Conservation (phyloP, 2,797 vertebrate genomes). For the Leptatherina wallacei region DNA sequence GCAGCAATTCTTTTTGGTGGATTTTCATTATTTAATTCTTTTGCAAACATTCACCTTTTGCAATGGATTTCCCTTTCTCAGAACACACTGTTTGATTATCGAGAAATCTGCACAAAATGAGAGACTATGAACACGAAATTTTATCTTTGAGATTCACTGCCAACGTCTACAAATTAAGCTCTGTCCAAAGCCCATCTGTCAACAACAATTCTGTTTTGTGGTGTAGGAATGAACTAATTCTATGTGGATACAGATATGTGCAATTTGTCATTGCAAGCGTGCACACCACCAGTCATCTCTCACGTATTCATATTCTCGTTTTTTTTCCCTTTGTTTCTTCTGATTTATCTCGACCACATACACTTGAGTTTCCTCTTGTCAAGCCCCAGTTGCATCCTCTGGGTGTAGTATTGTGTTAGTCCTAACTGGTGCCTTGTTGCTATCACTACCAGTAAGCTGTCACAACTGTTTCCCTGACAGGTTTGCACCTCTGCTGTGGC, state of each 20-base stretch:
- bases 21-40: not conserved
- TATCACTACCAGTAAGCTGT: slow-evolving; percentile 70
- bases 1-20: not conserved
- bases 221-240: slow-evolving; percentile 1
- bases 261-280: slow-evolving; percentile 9
- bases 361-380: slow-evolving; percentile 57
- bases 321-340: slow-evolving; percentile 20
- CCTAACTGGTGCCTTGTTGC: slow-evolving; percentile 59
- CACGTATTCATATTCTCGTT: not conserved
- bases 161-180: slow-evolving; percentile 11
- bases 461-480: slow-evolving; percentile 59
- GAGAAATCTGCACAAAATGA: slow-evolving; percentile 3
- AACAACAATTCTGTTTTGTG: not conserved
- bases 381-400: slow-evolving; percentile 51
- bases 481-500: slow-evolving; percentile 45
- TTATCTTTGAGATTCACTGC: not conserved
- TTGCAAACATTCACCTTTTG: not conserved
- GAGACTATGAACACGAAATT: not conserved
- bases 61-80: not conserved
- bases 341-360: slow-evolving; percentile 44
- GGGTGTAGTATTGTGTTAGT: slow-evolving; percentile 31
- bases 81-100: slow-evolving; percentile 1
- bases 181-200: slow-evolving; percentile 5
- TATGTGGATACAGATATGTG: slow-evolving; percentile 17
- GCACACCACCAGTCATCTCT: not conserved